phyloP scores from a whole-genome alignment of 2,888 invertebrate species.

The Ferdinandea cuprea region DNA sequence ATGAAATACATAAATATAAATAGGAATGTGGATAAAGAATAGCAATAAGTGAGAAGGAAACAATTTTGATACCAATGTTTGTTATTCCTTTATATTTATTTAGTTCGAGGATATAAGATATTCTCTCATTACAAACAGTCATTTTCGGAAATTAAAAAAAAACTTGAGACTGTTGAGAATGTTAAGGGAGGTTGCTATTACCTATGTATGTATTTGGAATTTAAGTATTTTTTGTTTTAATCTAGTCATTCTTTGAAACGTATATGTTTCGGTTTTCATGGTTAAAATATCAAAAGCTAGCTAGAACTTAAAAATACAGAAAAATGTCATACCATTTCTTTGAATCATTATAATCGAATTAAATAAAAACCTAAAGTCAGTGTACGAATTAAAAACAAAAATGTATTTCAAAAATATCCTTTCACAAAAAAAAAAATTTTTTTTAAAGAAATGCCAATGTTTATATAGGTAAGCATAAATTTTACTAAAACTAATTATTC shows the following conservation, averaged over 20 bases:
- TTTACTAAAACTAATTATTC: no score
- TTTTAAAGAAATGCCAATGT: slow-evolving; percentile 37
- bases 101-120: background rate
- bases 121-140: background rate
- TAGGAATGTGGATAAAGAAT: slow-evolving; percentile 17
- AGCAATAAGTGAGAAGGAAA: slow-evolving; percentile 7
- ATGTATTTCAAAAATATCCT: background rate
- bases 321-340: background rate
- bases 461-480: slow-evolving; percentile 30
- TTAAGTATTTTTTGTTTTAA: slow-evolving; percentile 14
- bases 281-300: slow-evolving; percentile 12
- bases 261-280: slow-evolving; percentile 15
- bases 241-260: slow-evolving; percentile 46
- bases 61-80: slow-evolving; percentile 43
- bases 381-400: slow-evolving; percentile 11
- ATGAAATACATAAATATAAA: slow-evolving; percentile 10
- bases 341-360: slow-evolving; percentile 31
- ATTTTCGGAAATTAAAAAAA: background rate
- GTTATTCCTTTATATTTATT: slow-evolving; percentile 6
- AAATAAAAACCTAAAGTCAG: slow-evolving; percentile 8
- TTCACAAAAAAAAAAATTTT: background rate
- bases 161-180: background rate
- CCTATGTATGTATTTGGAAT: background rate
- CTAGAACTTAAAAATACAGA: slow-evolving; percentile 15
- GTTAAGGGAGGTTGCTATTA: background rate